Evolutionary conservation across 1,140 invertebrate species (phyloP).

Genomic region (Tetramorium alpestre): DNA sequence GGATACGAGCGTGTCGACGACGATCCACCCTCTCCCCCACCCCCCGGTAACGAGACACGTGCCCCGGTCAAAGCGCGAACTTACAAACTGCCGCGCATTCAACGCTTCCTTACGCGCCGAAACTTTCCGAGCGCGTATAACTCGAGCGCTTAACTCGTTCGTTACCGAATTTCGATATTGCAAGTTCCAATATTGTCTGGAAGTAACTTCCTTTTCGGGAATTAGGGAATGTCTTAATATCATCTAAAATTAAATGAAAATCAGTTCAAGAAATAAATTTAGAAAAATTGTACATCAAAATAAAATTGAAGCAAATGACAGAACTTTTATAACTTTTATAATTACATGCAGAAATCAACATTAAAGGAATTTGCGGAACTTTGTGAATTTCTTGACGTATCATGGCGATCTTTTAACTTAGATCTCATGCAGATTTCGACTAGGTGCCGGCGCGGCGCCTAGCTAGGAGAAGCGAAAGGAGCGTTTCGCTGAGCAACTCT

Average conservation of each 20-base stretch:
- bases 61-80: constrained; percentile 25
- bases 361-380: not conserved
- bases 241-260: not conserved
- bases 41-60: constrained; percentile 38
- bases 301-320: not conserved
- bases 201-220: not conserved
- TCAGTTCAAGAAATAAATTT: not conserved
- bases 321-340: not conserved
- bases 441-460: not conserved
- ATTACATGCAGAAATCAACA: not conserved
- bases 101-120: constrained; percentile 29
- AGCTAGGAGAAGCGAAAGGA: not conserved
- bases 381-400: not conserved
- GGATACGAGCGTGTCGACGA: constrained; percentile 23
- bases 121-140: constrained; percentile 29
- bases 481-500: not conserved
- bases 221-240: not conserved
- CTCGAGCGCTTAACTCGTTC: constrained; percentile 10
- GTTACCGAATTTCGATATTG: not conserved
- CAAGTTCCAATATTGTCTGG: not conserved
- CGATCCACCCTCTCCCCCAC: too few relatives aligned
- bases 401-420: not conserved
- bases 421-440: not conserved
- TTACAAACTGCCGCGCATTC: constrained; percentile 41
- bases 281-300: not conserved